Evolutionary conservation across 2,888 invertebrate species (phyloP).

Genomic region (Epistrophella euchroma): DNA sequence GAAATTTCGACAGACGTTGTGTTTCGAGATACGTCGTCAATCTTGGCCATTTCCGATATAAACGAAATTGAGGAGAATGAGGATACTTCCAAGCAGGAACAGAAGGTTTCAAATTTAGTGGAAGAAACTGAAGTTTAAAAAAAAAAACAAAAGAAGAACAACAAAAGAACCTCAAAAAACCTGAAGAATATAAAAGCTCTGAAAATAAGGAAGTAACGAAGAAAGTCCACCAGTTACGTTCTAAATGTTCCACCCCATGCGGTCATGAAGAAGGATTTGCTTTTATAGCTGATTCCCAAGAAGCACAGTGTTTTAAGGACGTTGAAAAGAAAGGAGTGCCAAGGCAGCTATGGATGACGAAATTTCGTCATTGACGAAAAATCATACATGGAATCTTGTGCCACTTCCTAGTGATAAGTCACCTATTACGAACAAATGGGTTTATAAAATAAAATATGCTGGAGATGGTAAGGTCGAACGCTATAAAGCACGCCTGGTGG

Average conservation of each 20-base stretch:
- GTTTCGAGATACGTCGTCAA: not conserved
- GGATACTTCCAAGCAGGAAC: not conserved
- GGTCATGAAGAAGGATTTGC: not conserved
- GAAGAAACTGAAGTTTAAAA: not conserved
- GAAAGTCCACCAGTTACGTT: not conserved
- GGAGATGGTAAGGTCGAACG: not conserved
- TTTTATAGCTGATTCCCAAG: constrained; percentile 38
- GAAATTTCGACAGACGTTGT: not conserved
- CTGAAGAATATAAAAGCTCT: not conserved
- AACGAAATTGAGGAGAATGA: too few relatives aligned
- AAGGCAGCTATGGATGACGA: not conserved
- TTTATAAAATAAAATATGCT: not conserved
- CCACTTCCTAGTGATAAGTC: not conserved
- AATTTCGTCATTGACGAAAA: not conserved
- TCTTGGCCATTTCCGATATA: too few relatives aligned
- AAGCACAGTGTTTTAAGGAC: not conserved
- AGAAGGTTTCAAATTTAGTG: not conserved
- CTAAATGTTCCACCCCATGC: not conserved
- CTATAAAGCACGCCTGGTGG: not conserved
- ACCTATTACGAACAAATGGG: not conserved
- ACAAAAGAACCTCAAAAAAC: not conserved
- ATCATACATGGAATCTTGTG: not conserved
- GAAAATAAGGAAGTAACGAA: not conserved
- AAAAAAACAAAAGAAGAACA: not conserved
- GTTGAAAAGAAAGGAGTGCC: not conserved